A percentile compares a stretch with the other conserved stretches of the same genome.
Conservation (phyloP, 2,888 invertebrate genomes). For the Sminthurides aquaticus region DNA sequence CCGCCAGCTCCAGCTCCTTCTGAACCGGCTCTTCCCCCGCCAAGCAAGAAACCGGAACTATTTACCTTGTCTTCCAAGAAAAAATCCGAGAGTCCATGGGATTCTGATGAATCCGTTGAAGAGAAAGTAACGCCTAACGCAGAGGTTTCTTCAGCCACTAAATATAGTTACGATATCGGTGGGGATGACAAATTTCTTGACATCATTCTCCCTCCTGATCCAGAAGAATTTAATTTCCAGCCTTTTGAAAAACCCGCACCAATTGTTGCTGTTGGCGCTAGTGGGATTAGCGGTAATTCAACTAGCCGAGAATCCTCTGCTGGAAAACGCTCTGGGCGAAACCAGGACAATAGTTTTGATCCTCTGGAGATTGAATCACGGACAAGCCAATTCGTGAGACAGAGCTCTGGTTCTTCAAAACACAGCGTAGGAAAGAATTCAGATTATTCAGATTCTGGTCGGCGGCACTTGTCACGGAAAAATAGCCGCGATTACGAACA, state of each 20-base stretch:
- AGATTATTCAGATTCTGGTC: slow-evolving; percentile 40
- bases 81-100: slow-evolving; percentile 33
- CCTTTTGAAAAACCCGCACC: slow-evolving; percentile 38
- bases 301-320: slow-evolving; percentile 4
- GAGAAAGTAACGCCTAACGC: slow-evolving; percentile 12
- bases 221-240: slow-evolving; percentile 38
- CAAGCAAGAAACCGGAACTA: not conserved
- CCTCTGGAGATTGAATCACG: not conserved
- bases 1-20: not conserved
- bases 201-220: slow-evolving; percentile 14
- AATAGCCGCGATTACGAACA: slow-evolving; percentile 27
- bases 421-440: slow-evolving; percentile 39
- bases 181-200: slow-evolving; percentile 11
- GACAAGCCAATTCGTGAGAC: slow-evolving; percentile 31
- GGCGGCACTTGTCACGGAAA: slow-evolving; percentile 15
- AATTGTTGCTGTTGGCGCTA: slow-evolving; percentile 12
- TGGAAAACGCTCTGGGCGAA: slow-evolving; percentile 19
- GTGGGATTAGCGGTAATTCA: slow-evolving; percentile 22
- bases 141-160: not conserved
- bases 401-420: slow-evolving; percentile 42
- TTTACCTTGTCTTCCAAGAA: slow-evolving; percentile 8
- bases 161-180: not conserved
- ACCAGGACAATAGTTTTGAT: slow-evolving; percentile 12
- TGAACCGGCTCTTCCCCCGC: not conserved
- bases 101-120: slow-evolving; percentile 31